phyloP scores from a whole-genome alignment of 64 coral and sea anemone species.

The Hydrozoanthus tunicans region DNA sequence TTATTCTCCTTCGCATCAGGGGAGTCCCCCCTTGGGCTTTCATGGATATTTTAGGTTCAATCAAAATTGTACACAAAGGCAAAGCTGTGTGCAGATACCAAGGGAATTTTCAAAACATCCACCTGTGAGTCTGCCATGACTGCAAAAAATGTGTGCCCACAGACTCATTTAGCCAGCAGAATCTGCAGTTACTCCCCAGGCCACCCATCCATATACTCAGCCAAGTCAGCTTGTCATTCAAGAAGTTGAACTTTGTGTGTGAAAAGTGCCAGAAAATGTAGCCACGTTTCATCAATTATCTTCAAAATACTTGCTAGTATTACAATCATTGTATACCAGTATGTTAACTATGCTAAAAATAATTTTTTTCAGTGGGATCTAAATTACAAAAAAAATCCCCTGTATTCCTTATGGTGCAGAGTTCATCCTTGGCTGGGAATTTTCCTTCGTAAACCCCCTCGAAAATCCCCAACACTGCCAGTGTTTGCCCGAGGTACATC shows the following conservation, averaged over 20 bases:
- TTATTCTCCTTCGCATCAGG: too few species aligned
- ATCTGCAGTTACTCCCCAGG: not conserved
- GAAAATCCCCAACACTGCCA: too few species aligned
- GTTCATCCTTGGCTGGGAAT: not conserved
- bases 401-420: not conserved
- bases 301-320: not conserved
- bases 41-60: too few species aligned
- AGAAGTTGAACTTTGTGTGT: not conserved
- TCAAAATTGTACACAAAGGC: too few species aligned
- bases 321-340: conserved; percentile 12
- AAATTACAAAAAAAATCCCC: not conserved
- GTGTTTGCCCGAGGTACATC: too few species aligned
- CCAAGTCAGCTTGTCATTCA: not conserved
- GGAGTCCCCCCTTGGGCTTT: too few species aligned
- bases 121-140: not conserved
- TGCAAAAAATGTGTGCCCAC: not conserved
- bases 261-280: not conserved
- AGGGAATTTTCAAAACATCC: too few species aligned
- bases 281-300: conserved; percentile 7
- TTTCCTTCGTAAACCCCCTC: not conserved
- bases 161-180: not conserved
- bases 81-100: too few species aligned
- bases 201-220: not conserved
- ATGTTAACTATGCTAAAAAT: conserved; percentile 3
- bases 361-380: not conserved